phyloP scores from a whole-genome alignment of 2,113 vertebrate genomes.

The Emydura subglobosa region DNA sequence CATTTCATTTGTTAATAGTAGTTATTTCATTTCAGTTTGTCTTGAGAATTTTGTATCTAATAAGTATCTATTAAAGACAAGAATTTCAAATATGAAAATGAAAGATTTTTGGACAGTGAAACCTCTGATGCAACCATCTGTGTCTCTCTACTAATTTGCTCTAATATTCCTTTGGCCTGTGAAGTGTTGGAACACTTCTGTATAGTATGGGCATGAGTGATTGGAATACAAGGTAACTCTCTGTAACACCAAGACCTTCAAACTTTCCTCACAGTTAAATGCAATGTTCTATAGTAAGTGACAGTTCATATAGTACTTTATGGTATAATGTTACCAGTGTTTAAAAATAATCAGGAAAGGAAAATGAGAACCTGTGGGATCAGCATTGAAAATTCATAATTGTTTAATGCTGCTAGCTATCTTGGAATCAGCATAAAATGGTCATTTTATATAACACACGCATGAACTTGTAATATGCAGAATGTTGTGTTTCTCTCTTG shows the following conservation, averaged over 20 bases:
- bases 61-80: not conserved
- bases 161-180: not conserved
- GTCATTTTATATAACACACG: conserved; percentile 29
- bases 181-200: not conserved
- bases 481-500: not conserved
- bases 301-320: not conserved
- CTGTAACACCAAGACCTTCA: not conserved
- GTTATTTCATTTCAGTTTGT: not conserved
- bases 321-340: not conserved
- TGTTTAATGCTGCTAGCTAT: conserved; percentile 42
- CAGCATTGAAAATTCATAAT: conserved; percentile 29
- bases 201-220: not conserved
- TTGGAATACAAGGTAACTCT: not conserved
- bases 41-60: rapidly evolving
- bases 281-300: not conserved
- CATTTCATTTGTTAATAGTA: not conserved
- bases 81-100: not conserved
- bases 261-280: not conserved
- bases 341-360: conserved; percentile 25
- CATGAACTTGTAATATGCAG: not conserved
- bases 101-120: not conserved
- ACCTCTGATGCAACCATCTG: not conserved
- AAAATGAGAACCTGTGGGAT: not conserved
- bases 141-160: not conserved
- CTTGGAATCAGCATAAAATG: conserved; percentile 27